phyloP scores from a whole-genome alignment of 2,888 invertebrate species.

The Gonocerus acuteangulatus region DNA sequence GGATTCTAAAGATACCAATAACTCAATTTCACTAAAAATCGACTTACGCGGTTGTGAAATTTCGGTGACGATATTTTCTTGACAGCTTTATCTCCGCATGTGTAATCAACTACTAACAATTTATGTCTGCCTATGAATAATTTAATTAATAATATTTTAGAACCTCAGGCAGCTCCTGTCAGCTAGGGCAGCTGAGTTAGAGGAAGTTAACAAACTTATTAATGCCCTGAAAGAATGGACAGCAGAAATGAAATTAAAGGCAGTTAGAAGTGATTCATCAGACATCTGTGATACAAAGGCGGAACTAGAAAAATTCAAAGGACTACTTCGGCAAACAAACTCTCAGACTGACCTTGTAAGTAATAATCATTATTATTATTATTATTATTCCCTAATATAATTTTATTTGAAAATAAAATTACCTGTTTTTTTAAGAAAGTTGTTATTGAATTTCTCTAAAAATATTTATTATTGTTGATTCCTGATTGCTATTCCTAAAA shows the following conservation, averaged over 20 bases:
- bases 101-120: too few relatives aligned
- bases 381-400: too few relatives aligned
- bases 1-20: too few relatives aligned
- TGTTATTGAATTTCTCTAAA: not conserved
- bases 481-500: not conserved
- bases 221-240: constrained; percentile 79
- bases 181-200: constrained; percentile 66
- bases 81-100: too few relatives aligned
- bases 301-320: constrained; percentile 76
- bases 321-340: constrained; percentile 71
- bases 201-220: constrained; percentile 78
- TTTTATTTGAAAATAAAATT: not conserved
- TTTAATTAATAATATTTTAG: too few relatives aligned
- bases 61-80: too few relatives aligned
- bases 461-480: constrained; percentile 5
- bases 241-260: constrained; percentile 76
- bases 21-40: too few relatives aligned
- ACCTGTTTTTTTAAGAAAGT: not conserved
- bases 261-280: constrained; percentile 64
- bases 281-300: constrained; percentile 88
- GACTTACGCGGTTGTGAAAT: too few relatives aligned
- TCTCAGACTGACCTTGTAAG: constrained; percentile 66
- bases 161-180: constrained; percentile 69
- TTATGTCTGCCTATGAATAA: too few relatives aligned
- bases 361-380: not conserved